Evolutionary conservation across 2,113 vertebrate species (phyloP).

Genomic region (Zosterops hypoxanthus): DNA sequence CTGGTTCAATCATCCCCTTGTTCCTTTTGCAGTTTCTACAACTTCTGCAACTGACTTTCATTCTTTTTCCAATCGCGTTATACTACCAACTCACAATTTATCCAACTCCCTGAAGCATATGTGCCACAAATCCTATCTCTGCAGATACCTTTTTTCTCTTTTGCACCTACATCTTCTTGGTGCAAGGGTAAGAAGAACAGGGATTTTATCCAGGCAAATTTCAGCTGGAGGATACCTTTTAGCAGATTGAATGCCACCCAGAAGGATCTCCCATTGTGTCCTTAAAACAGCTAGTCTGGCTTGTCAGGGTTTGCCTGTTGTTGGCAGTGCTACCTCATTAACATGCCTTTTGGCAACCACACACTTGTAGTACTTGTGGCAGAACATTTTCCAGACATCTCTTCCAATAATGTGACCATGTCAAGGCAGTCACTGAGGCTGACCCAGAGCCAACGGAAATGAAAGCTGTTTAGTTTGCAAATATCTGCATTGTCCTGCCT

Average conservation of each 20-base stretch:
- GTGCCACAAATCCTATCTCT: neutral
- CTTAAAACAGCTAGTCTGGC: neutral
- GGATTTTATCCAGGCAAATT: neutral
- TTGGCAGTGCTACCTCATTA: neutral
- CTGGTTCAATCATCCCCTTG: neutral
- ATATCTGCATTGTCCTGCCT: neutral
- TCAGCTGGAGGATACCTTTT: neutral
- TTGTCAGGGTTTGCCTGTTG: neutral
- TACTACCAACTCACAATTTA: neutral
- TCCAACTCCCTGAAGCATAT: neutral
- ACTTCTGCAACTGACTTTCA: neutral
- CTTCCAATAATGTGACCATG: neutral
- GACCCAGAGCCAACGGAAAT: neutral
- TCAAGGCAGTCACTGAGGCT: neutral
- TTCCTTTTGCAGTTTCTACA: neutral
- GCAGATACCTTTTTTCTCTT: neutral
- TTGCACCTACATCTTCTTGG: neutral
- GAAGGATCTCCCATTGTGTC: neutral
- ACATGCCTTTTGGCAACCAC: neutral
- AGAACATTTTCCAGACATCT: neutral
- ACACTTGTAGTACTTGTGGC: neutral
- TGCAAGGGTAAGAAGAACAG: neutral
- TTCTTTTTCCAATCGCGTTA: neutral
- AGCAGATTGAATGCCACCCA: neutral
- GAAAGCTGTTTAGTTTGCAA: neutral